Evolutionary conservation across 2,888 invertebrate genomes (phyloP).

Genomic region (Nemotelus nigrinus): DNA sequence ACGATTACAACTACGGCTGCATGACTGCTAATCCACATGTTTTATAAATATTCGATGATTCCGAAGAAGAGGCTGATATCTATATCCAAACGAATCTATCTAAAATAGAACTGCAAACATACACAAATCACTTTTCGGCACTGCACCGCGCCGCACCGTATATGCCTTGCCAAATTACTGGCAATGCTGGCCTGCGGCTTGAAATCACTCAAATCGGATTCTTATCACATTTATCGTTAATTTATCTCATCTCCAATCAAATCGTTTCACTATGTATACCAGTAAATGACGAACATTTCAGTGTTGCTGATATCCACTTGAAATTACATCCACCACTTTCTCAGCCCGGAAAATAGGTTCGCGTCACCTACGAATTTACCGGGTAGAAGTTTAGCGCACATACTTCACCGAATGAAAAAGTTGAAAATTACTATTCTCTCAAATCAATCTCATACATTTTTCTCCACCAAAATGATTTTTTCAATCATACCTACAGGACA

Average conservation of each 20-base stretch:
- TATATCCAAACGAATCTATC: conserved; percentile 23
- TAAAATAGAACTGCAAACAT: conserved; percentile 14
- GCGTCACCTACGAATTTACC: not conserved
- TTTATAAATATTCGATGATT: conserved; percentile 56
- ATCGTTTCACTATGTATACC: not conserved
- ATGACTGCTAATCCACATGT: conserved; percentile 66
- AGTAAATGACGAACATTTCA: not conserved
- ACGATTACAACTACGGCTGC: conserved; percentile 61
- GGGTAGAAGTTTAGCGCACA: too few relatives aligned
- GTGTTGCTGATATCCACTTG: conserved; percentile 19
- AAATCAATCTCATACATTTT: conserved; percentile 29
- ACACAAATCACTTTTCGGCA: conserved; percentile 38
- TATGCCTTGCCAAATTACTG: conserved; percentile 21
- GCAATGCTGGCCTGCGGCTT: conserved; percentile 24
- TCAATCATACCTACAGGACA: conserved; percentile 33
- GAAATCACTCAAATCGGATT: conserved; percentile 32
- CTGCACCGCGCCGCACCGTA: conserved; percentile 31
- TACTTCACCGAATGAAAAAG: conserved; percentile 19
- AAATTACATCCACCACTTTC: conserved; percentile 6
- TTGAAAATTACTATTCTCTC: conserved; percentile 4
- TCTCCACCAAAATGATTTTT: not conserved
- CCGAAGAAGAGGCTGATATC: conserved; percentile 32
- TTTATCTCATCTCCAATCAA: not conserved
- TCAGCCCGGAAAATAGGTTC: not conserved
- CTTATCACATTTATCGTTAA: conserved; percentile 30